phyloP scores from a whole-genome alignment of 2,113 vertebrate genomes.

The Gymnobelideus leadbeateri region DNA sequence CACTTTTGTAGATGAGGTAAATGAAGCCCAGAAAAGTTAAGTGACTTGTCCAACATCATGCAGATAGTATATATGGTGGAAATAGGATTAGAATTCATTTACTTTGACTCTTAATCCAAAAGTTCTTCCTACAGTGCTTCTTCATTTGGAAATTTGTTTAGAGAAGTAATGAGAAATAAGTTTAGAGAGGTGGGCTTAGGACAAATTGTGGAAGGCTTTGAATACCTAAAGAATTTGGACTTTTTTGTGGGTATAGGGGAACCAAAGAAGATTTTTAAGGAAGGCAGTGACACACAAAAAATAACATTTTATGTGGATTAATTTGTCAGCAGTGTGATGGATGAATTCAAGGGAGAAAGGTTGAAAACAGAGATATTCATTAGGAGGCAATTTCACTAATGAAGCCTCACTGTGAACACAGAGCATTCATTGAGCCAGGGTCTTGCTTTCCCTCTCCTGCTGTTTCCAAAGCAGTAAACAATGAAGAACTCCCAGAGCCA shows the following conservation, averaged over 20 bases:
- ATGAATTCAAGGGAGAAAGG: neutral
- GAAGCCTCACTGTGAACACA: neutral
- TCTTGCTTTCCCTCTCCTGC: neutral
- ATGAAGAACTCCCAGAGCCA: neutral
- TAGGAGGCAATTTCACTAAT: conserved; percentile 2
- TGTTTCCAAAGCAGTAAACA: neutral
- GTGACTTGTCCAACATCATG: neutral
- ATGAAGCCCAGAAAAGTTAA: conserved; percentile 14
- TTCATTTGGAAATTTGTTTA: neutral
- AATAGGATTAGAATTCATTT: conserved; percentile 3
- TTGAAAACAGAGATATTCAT: neutral
- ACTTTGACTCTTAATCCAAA: neutral
- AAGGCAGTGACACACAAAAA: too few species aligned
- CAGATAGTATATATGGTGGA: neutral
- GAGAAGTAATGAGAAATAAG: neutral
- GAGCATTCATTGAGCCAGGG: neutral
- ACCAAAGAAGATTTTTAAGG: neutral
- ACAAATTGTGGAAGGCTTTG: neutral
- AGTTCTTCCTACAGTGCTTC: neutral
- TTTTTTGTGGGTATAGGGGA: neutral
- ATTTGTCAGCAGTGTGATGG: neutral
- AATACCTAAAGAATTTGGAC: too few species aligned
- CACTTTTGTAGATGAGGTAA: conserved; percentile 41
- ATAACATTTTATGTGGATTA: neutral
- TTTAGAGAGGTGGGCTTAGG: neutral